Evolutionary conservation across 2,888 invertebrate species (phyloP).

Genomic region (Eremobia ochroleuca): DNA sequence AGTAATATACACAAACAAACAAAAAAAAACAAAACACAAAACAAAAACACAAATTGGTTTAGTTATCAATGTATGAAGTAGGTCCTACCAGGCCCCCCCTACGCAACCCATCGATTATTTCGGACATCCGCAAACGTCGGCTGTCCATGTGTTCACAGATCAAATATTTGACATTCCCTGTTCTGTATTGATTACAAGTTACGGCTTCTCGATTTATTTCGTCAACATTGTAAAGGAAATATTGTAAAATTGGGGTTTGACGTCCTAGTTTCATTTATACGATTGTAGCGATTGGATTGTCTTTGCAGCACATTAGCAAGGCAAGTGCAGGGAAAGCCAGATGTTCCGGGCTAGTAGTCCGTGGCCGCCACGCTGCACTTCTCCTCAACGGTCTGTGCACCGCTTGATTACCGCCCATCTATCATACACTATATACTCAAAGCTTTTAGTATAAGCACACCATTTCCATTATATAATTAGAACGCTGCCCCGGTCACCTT

Average conservation of each 20-base stretch:
- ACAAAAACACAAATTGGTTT: background rate
- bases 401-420: constrained; percentile 71
- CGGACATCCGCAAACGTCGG: constrained; percentile 78
- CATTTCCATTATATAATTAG: constrained; percentile 43
- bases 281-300: constrained; percentile 44
- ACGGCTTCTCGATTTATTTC: constrained; percentile 34
- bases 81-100: constrained; percentile 51
- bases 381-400: constrained; percentile 81
- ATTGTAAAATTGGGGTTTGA: background rate
- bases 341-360: constrained; percentile 86
- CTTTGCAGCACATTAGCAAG: constrained; percentile 64
- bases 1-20: too few relatives aligned
- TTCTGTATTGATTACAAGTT: constrained; percentile 57
- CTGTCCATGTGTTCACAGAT: constrained; percentile 61
- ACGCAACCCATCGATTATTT: constrained; percentile 81
- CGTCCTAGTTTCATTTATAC: constrained; percentile 16
- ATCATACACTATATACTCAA: constrained; percentile 36
- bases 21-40: too few relatives aligned
- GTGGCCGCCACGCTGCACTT: constrained; percentile 82
- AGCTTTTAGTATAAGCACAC: constrained; percentile 39
- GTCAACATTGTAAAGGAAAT: constrained; percentile 30
- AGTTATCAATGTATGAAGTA: background rate
- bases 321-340: constrained; percentile 83
- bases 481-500: constrained; percentile 12
- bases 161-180: constrained; percentile 70